Evolutionary conservation across 2,888 invertebrate genomes (phyloP).

Genomic region (Phortica okadai): DNA sequence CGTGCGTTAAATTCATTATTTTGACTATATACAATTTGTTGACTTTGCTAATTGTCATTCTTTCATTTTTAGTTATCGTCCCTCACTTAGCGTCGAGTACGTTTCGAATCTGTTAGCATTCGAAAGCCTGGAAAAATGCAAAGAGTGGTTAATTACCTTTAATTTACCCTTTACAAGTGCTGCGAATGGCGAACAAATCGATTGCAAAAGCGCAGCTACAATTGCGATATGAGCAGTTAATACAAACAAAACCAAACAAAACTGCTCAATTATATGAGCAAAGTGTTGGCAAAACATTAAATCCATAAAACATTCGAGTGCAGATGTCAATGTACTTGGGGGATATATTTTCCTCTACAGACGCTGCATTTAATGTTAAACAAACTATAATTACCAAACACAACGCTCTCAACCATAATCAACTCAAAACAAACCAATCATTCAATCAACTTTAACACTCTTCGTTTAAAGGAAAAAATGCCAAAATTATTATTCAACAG

Average conservation of each 20-base stretch:
- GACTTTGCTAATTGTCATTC: constrained; percentile 29
- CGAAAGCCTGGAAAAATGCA: constrained; percentile 87
- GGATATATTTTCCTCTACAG: background rate
- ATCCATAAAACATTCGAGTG: background rate
- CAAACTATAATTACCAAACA: background rate
- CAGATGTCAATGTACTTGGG: background rate
- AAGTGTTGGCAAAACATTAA: background rate
- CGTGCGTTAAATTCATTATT: constrained; percentile 85
- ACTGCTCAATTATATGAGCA: background rate
- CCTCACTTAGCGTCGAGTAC: constrained; percentile 91
- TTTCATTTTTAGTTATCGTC: constrained; percentile 90
- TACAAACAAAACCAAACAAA: constrained; percentile 14
- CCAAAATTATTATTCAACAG: too few species aligned
- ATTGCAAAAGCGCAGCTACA: constrained; percentile 86
- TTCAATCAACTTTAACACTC: background rate
- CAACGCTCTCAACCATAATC: background rate
- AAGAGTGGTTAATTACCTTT: constrained; percentile 91
- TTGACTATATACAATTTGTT: constrained; percentile 28
- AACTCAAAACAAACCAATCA: background rate
- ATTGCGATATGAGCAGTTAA: constrained; percentile 62
- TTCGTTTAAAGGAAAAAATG: background rate
- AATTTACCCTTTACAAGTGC: constrained; percentile 84
- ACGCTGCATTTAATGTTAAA: background rate
- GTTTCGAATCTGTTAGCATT: constrained; percentile 93
- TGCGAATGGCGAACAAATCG: constrained; percentile 84